A percentile compares a stretch with the other conserved stretches of the same genome.
Conservation (phyloP, 1,140 invertebrate genomes). For the Aphis craccivora region DNA sequence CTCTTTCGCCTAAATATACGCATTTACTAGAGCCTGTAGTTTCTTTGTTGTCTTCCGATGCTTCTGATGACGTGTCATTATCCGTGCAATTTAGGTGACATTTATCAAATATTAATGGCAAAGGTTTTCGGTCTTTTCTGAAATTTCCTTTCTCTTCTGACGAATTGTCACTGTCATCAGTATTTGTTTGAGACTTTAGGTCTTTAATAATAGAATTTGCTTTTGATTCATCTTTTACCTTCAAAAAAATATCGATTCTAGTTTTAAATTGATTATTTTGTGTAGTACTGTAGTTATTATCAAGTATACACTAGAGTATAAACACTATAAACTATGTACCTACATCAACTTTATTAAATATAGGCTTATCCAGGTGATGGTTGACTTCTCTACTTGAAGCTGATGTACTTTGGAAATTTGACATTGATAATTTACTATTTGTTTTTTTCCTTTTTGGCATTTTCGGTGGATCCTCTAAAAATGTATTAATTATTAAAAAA, state of each 20-base stretch:
- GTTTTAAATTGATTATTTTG: neutral
- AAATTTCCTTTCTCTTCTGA: slow-evolving; percentile 21
- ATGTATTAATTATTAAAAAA: neutral
- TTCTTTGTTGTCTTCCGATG: slow-evolving; percentile 30
- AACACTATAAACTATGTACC: neutral
- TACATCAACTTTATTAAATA: neutral
- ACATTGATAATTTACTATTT: neutral
- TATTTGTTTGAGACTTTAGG: neutral
- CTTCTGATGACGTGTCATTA: slow-evolving; percentile 31
- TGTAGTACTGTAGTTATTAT: neutral
- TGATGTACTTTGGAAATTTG: neutral
- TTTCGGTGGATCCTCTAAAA: neutral
- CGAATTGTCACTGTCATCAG: slow-evolving; percentile 48
- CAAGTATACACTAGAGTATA: neutral
- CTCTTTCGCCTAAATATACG: slow-evolving; percentile 37
- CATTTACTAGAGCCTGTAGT: neutral
- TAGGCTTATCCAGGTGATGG: no score
- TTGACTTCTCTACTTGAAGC: neutral
- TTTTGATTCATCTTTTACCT: neutral
- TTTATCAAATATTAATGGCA: slow-evolving; percentile 38
- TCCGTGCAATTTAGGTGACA: neutral
- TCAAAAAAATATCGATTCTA: neutral
- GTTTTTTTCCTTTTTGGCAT: neutral
- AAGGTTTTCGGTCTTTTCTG: slow-evolving; percentile 30
- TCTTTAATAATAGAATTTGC: neutral